phyloP scores from a whole-genome alignment of 2,113 vertebrate species.

The Ellobius talpinus region DNA sequence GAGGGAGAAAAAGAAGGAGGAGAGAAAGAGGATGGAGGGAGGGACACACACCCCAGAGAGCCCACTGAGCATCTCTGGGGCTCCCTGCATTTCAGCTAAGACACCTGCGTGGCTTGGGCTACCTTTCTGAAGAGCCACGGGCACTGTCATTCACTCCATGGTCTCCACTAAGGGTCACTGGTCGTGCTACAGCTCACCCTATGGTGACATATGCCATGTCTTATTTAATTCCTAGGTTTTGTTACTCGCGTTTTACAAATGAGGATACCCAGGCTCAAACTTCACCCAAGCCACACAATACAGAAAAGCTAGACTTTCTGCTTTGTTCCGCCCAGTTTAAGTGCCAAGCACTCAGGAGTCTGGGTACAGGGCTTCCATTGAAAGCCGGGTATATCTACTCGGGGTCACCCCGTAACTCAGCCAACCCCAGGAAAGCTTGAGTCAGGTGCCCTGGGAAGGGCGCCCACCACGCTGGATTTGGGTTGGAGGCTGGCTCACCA shows the following conservation, averaged over 20 bases:
- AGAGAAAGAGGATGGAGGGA: not conserved
- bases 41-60: not conserved
- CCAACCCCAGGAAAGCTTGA: not conserved
- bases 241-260: not conserved
- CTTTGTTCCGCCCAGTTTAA: not conserved
- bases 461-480: not conserved
- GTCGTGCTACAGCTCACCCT: not conserved
- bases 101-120: not conserved
- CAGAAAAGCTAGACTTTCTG: not conserved
- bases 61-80: not conserved
- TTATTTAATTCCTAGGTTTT: not conserved
- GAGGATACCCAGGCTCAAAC: not conserved
- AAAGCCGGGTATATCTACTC: not conserved
- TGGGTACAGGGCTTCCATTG: not conserved
- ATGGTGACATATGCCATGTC: fast-evolving
- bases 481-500: not conserved
- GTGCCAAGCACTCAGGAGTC: no score
- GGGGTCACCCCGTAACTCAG: not conserved
- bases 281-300: not conserved
- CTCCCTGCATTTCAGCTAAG: not conserved
- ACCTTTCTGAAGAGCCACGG: not conserved
- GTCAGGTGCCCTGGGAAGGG: fast-evolving
- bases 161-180: not conserved
- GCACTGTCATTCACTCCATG: not conserved
- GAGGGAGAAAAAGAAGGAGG: not conserved